Conservation (phyloP, 1,140 invertebrate genomes). For the Orius laevigatus region DNA sequence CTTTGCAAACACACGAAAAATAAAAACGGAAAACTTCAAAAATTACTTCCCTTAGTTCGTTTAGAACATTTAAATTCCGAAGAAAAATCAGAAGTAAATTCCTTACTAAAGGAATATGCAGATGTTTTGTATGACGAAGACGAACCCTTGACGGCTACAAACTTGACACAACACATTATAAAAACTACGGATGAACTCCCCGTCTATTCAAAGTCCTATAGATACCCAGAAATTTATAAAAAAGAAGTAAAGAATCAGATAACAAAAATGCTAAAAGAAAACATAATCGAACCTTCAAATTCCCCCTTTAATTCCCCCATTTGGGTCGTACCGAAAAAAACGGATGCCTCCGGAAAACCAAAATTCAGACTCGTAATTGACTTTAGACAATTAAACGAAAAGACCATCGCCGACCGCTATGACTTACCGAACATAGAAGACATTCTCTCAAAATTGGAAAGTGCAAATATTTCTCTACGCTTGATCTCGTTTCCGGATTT, state of each 20-base stretch:
- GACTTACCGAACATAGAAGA: slow-evolving; percentile 31
- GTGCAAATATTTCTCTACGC: slow-evolving; percentile 26
- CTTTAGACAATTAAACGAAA: slow-evolving; percentile 18
- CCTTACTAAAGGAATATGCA: not conserved
- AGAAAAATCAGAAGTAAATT: not conserved
- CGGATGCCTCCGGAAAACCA: slow-evolving; percentile 15
- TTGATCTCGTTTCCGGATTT: slow-evolving; percentile 33
- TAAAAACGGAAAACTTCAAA: no score
- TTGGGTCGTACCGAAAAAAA: slow-evolving; percentile 19
- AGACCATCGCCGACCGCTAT: slow-evolving; percentile 25
- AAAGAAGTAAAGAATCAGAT: slow-evolving; percentile 25
- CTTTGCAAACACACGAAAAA: no score
- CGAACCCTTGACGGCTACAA: slow-evolving; percentile 6
- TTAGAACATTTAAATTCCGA: not conserved
- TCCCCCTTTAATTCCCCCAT: slow-evolving; percentile 17
- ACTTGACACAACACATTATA: slow-evolving; percentile 22
- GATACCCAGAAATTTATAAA: slow-evolving; percentile 24
- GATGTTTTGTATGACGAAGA: slow-evolving; percentile 4
- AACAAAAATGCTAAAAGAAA: slow-evolving; percentile 16
- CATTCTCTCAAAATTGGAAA: slow-evolving; percentile 23
- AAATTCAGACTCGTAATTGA: slow-evolving; percentile 19
- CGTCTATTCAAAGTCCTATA: slow-evolving; percentile 22
- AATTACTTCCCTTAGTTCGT: not conserved
- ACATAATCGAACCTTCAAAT: slow-evolving; percentile 12
- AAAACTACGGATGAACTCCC: slow-evolving; percentile 16